Base-by-base conservation (phyloP, 1,140 invertebrate species). In the Palaemon carinicauda region DNA sequence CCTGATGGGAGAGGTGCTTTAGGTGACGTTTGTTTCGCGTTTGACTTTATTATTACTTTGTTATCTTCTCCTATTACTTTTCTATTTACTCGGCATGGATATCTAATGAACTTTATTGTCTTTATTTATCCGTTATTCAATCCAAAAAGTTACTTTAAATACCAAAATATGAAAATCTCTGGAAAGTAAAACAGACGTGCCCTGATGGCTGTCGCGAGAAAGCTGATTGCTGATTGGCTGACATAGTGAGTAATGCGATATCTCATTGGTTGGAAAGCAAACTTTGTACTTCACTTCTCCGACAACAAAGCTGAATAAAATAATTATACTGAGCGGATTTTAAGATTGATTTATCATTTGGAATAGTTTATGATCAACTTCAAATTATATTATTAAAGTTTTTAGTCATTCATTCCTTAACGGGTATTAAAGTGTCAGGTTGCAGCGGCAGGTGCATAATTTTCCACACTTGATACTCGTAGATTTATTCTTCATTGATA, bases 261-360 rank as follows among this genome's bases (percentile, higher is more conserved):
- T 54, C 84, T 60, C 77, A 86, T 86, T 86, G 84, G 84, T 27
- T 73, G 60, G 74, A 74, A 24, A 50, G 65, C 77, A 86, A 86
- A 86, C 84, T 86, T 86, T 86, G 84, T 80, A 86, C 84, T 86
- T 56, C 77, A 50, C 78, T 86, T 86, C 78, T 71, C 54, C 27
- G 60, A 86, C 69, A 80, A 80, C 77, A 82, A 82, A 52, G 69
- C 69, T 73, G 50, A 31, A 82, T 56, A 27, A 54, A 74, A 74
- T 73, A 29, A 29, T 51, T n/a, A 41, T 80, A 41, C 41, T 9
- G 7, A 1, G 41, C 41, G 41, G 41, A 41, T 41, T 41, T 41
- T 41, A 41, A 9, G 5, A 41, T 41, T 41, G 41, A 41, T 41
- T 41, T 41, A 3, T 41, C 41, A 41, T 41, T 41, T 41, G 12